Percentiles rank a stretch among this genome's conserved stretches.
Evolutionary conservation across 2,113 vertebrate genomes (phyloP).

Genomic region (Osmerus eperlanus): DNA sequence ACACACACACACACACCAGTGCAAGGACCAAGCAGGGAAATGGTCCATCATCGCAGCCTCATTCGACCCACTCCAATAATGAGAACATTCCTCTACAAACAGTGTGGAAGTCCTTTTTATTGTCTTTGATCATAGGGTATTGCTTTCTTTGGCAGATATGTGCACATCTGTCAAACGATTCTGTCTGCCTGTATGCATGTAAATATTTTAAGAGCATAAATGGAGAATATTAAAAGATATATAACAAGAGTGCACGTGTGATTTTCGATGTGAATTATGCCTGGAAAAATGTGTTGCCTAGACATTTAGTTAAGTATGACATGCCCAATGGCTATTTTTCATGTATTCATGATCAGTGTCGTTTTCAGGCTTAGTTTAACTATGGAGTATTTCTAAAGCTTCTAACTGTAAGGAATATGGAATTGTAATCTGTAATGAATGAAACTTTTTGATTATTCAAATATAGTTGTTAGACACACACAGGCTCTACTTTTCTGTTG

Average conservation of each 20-base stretch:
- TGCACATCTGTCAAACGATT: slow-evolving; percentile 54
- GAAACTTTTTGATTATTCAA: too few relatives aligned
- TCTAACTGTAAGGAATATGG: too few relatives aligned
- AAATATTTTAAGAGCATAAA: slow-evolving; percentile 65
- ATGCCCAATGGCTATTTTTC: too few relatives aligned
- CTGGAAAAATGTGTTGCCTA: too few relatives aligned
- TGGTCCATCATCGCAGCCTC: slow-evolving; percentile 24
- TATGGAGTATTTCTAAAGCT: too few relatives aligned
- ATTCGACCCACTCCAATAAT: slow-evolving; percentile 34
- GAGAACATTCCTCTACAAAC: slow-evolving; percentile 41
- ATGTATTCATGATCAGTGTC: too few relatives aligned
- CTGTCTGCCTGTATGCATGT: slow-evolving; percentile 54
- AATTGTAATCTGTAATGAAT: too few relatives aligned
- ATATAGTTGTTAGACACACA: too few relatives aligned
- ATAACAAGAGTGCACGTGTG: slow-evolving; percentile 41
- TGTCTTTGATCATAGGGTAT: slow-evolving; percentile 51
- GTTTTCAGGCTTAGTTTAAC: too few relatives aligned
- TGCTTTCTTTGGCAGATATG: slow-evolving; percentile 50
- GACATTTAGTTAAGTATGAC: too few relatives aligned
- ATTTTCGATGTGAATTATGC: slow-evolving; percentile 20
- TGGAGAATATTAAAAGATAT: slow-evolving; percentile 62
- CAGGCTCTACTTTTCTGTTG: too few relatives aligned
- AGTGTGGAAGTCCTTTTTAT: slow-evolving; percentile 43
- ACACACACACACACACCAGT: slow-evolving; percentile 17
- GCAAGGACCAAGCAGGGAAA: not conserved